A percentile compares a stretch with the other conserved stretches of the same genome.
These are phyloP conservation scores for Cosmia pyralina DNA, from an alignment of 2,888 invertebrate species.

Conservation along the genomic window DNA sequence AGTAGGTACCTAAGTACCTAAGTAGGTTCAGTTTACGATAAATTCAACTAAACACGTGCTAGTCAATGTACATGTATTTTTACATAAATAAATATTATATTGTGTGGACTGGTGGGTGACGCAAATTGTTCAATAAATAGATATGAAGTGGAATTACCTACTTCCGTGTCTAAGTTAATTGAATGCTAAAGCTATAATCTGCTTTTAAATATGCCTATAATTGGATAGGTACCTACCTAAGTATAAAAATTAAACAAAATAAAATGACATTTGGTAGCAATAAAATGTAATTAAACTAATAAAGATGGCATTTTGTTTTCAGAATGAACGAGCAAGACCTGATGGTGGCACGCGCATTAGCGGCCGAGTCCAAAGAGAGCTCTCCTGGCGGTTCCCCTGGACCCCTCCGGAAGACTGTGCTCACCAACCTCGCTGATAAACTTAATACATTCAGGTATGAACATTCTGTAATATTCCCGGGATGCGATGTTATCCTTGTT, in stretches of 20 bases:
- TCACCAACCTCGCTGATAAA: conserved; percentile 91
- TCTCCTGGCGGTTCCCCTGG: conserved; percentile 91
- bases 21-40: conserved; percentile 3
- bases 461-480: background rate
- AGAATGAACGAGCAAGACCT: conserved; percentile 94
- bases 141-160: conserved; percentile 7
- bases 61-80: conserved; percentile 6
- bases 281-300: background rate
- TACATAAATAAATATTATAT: conserved; percentile 21
- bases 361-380: conserved; percentile 90
- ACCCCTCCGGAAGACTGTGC: conserved; percentile 91
- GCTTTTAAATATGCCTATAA: background rate
- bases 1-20: background rate
- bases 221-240: too few species aligned
- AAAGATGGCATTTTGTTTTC: conserved; percentile 49
- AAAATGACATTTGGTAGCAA: background rate
- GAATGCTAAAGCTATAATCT: background rate
- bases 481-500: background rate
- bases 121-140: conserved; percentile 7
- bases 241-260: too few species aligned
- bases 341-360: conserved; percentile 93
- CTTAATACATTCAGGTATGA: conserved; percentile 92
- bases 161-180: conserved; percentile 3
- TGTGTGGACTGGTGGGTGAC: background rate
- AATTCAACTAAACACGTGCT: conserved; percentile 10